Base-by-base conservation (phyloP, 2,888 invertebrate genomes). In the Raillietiella orientalis region DNA sequence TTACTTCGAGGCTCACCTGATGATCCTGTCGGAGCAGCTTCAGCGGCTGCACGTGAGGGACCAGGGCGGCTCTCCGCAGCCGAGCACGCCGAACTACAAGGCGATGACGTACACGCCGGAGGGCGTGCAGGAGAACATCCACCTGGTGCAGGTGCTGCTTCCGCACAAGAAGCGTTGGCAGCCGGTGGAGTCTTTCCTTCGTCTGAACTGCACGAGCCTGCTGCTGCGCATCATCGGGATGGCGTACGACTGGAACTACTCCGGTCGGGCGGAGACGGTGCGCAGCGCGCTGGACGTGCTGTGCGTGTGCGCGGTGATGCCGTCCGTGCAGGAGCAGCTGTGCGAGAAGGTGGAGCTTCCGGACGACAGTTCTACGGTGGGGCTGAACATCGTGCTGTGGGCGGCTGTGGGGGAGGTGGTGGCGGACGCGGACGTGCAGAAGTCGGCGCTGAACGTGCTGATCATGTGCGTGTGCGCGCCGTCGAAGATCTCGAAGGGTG, bases 401-500 rank as follows among this genome's bases (percentile, higher is more conserved):
- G 70, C 82, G 13, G 75, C 82, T 2, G 79, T 84, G 41, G 82
- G 82, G 2, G 82, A 84, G 43, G 66, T 77, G 17, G 66, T 75
- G 1, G 61, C 65, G 2, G 87, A 87, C 42, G 37, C 47, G n/a
- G 46, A 47, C 17, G 44, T 49, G 8, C 47, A 47, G 36, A 47
- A 41, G 25, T 36, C 43, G 5, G 45, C 49, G 3, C 36, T 52
- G 4, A 62, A 70, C 35, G 72, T 82, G 12, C 58, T 93, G 29
- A 72, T 79, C 27, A 84, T 84, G 47, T 84, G 82, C 45, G 75
- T 87, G 2, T 84, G 82, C 49, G 75, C 77, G 3, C 84, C 84
- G 8, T 6, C 11, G n/a, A 22, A 6, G 22, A 6, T 12, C 13
- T 6, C 11, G 8, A 12, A n/a, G 11, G 22, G 22, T 9, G n/a